A percentile compares a stretch with the other conserved stretches of the same genome.
These are phyloP conservation scores for Lasioglossum leucozonium DNA, from an alignment of 2,888 invertebrate species.

Conservation along the genomic window DNA sequence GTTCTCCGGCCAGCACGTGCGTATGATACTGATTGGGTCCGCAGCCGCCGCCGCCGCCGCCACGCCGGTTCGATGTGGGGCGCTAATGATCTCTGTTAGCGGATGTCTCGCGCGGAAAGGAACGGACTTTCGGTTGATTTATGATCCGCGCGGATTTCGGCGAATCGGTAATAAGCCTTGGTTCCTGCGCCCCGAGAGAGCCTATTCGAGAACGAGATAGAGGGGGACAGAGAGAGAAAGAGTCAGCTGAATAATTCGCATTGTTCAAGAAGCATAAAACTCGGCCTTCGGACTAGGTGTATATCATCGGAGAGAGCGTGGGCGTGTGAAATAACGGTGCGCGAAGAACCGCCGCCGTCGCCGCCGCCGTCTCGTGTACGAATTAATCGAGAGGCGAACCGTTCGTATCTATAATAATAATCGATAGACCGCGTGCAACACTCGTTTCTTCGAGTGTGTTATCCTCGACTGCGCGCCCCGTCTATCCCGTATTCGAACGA, in stretches of 20 bases:
- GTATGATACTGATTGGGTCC: constrained; percentile 63
- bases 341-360: background rate
- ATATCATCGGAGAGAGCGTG: background rate
- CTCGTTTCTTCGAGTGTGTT: background rate
- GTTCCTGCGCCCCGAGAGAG: background rate
- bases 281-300: background rate
- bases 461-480: background rate
- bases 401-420: background rate
- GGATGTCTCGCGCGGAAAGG: constrained; percentile 62
- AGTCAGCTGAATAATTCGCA: background rate
- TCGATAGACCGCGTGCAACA: background rate
- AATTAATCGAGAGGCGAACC: constrained; percentile 2
- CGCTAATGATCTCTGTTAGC: constrained; percentile 72
- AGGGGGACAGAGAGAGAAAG: too few relatives aligned
- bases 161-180: constrained; percentile 54
- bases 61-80: constrained; percentile 58
- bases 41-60: constrained; percentile 19
- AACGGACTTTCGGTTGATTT: constrained; percentile 64
- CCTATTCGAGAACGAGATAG: too few relatives aligned
- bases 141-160: constrained; percentile 60
- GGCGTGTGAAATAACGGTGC: constrained; percentile 10
- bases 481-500: background rate
- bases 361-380: too few relatives aligned
- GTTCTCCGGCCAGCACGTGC: constrained; percentile 48
- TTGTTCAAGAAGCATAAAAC: constrained; percentile 3